Evolutionary conservation across 1,140 invertebrate genomes (phyloP), one percentile per base, ranked within the genome.

Genomic region (Yoshiicerus persimilis): DNA sequence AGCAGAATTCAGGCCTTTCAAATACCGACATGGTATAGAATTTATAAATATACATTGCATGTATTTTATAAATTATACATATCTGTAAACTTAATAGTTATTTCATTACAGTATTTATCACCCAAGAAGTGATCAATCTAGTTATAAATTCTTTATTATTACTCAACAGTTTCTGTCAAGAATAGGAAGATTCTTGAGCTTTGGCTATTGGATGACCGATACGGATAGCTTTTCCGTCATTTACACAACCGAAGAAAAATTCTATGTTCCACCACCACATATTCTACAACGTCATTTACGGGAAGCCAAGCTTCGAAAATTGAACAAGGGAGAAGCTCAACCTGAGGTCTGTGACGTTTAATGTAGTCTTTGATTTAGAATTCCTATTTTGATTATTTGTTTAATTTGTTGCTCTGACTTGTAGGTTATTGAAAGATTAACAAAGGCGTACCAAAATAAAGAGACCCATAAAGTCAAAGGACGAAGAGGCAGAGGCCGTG

Each of bases 201-300:
- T 90, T 87, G 90, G 90, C 5, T 66, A 88, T 27, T 91, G 89
- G 89, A 32, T 91, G 41, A 87, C 39, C 9, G 83, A 86, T 25
- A 85, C 80, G 2, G 84, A 90, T 86, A 34, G 36, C 25, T 87
- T 88, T 87, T 89, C 85, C 23, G 70, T 89, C 25, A 86, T 75
- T 23, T 87, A 86, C 41, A 64, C 27, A 32, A 0, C 27, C 0
- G 88, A 87, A 0, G 47, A 87, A n/a, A 87, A 85, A 8, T 88
- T 84, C 13, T 38, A 2, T 30, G 83, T 47, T n/a, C 38, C 47
- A 16, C 83, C 47, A 20, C 38, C 83, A 9, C 30, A 80, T 80
- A 38, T 34, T 25, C n/a, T 80, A 8, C 75, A 80, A n/a, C 30
- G 75, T 11, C 32, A 80, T 36, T 34, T 80, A 80, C 75, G 32